Percentiles rank a stretch among this genome's conserved stretches.
These are phyloP conservation scores for Calameuta idolon DNA, from an alignment of 2,888 invertebrate species.

Conservation along the genomic window DNA sequence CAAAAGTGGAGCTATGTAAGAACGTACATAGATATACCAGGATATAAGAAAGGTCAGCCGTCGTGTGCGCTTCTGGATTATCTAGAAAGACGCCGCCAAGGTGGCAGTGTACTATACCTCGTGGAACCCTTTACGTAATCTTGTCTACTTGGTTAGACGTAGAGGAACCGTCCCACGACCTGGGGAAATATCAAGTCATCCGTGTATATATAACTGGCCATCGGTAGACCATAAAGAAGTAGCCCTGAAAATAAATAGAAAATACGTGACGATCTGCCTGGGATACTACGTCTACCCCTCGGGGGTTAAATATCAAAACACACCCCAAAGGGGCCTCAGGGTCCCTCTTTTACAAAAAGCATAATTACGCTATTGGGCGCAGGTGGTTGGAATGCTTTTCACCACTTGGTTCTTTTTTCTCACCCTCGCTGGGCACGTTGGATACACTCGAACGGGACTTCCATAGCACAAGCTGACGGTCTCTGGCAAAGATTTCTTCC, in stretches of 20 bases:
- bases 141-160: background rate
- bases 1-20: background rate
- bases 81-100: background rate
- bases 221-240: constrained; percentile 1
- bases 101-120: background rate
- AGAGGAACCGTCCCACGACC: constrained; percentile 1
- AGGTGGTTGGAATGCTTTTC: constrained; percentile 54
- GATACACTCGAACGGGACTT: background rate
- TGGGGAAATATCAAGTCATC: constrained; percentile 3
- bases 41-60: background rate
- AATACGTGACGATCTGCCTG: constrained; percentile 8
- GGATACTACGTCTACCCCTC: constrained; percentile 20
- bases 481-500: background rate
- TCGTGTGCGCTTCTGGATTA: background rate
- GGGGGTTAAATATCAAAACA: constrained; percentile 33
- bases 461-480: background rate
- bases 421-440: background rate
- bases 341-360: constrained; percentile 36
- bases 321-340: constrained; percentile 12
- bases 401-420: constrained; percentile 19
- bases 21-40: background rate
- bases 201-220: background rate
- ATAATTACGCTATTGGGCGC: constrained; percentile 50
- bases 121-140: background rate
- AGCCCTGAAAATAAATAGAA: background rate